Conservation (phyloP, 2,888 invertebrate genomes). For the Isoperla grammatica region DNA sequence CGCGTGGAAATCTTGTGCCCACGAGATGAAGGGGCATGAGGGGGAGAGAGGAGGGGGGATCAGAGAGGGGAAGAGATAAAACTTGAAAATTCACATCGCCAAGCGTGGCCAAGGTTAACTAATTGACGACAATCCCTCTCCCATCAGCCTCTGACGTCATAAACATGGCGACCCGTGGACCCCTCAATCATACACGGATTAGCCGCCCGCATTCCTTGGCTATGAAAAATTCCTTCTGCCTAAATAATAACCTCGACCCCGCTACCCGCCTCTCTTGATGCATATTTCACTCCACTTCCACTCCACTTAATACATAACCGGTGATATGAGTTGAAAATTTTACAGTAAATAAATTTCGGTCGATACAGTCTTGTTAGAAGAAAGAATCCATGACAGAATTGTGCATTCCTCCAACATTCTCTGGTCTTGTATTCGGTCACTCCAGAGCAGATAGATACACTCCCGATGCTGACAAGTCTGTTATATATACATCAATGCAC, state of each 20-base stretch:
- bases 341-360: too few relatives aligned
- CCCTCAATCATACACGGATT: not conserved
- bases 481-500: too few relatives aligned
- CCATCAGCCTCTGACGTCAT: conserved; percentile 10
- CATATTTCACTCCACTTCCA: too few relatives aligned
- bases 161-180: conserved; percentile 18
- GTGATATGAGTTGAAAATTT: too few relatives aligned
- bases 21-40: not conserved
- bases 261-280: not conserved
- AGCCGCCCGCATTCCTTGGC: not conserved
- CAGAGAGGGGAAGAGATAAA: not conserved
- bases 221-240: not conserved
- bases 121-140: conserved; percentile 23
- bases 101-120: conserved; percentile 25
- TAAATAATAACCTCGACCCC: not conserved
- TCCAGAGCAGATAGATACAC: too few relatives aligned
- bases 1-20: conserved; percentile 1
- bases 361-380: too few relatives aligned
- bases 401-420: too few relatives aligned
- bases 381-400: too few relatives aligned
- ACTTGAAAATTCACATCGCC: not conserved
- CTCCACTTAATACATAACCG: too few relatives aligned
- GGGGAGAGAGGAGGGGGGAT: conserved; percentile 6
- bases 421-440: too few relatives aligned
- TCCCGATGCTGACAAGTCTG: too few relatives aligned